Conservation (phyloP, 2,113 vertebrate genomes). For the Gymnocephalus cernua region DNA sequence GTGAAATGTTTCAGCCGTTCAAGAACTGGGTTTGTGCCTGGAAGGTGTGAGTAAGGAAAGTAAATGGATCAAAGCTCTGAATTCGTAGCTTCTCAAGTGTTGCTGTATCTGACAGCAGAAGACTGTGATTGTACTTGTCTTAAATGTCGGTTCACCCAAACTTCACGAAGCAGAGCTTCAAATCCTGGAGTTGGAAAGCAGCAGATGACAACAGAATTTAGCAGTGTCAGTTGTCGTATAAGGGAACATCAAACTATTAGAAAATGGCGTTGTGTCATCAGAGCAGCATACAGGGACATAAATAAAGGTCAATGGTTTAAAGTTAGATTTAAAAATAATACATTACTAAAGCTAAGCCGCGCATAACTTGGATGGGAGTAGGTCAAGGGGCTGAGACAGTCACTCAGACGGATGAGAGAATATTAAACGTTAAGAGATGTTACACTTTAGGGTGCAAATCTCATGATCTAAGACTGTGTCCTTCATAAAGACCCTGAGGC, state of each 20-base stretch:
- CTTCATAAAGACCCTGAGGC: background rate
- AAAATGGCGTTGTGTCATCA: background rate
- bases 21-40: constrained; percentile 6
- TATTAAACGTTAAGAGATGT: background rate
- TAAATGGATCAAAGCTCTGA: background rate
- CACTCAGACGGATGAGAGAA: background rate
- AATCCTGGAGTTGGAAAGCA: background rate
- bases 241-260: background rate
- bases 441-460: background rate
- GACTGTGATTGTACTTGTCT: background rate
- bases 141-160: background rate
- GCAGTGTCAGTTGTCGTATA: background rate
- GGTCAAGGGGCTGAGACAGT: background rate
- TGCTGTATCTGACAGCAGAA: background rate
- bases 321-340: background rate
- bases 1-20: constrained; percentile 6
- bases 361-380: background rate
- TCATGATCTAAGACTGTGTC: background rate
- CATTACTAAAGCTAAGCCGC: background rate
- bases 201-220: background rate
- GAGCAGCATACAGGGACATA: background rate
- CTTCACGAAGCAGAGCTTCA: background rate
- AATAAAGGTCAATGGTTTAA: background rate
- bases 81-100: background rate
- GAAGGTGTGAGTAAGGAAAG: background rate